Conservation (phyloP, 2,797 vertebrate genomes). For the Hoplostethus atlanticus region DNA sequence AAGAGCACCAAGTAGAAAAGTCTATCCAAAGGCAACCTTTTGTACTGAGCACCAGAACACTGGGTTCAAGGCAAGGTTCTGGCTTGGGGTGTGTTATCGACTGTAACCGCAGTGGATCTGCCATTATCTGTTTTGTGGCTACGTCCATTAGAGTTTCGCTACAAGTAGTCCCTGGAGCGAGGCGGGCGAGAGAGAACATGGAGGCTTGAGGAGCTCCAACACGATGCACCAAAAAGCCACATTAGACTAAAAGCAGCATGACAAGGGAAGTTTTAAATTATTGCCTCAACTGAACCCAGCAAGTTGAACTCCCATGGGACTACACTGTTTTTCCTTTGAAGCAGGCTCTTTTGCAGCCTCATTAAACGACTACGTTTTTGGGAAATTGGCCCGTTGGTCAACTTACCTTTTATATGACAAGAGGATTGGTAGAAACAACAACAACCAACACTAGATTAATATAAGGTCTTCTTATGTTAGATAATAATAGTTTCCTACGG, state of each 20-base stretch:
- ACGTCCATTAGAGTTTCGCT: slow-evolving; percentile 2
- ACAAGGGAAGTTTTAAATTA: slow-evolving; percentile 3
- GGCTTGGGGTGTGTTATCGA: slow-evolving; percentile 2
- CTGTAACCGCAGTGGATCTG: slow-evolving; percentile 10
- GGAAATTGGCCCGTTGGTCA: too few relatives aligned
- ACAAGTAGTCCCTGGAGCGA: not conserved
- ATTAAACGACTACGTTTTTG: not conserved
- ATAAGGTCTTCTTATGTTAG: too few relatives aligned
- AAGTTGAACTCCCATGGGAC: not conserved
- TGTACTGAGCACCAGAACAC: not conserved
- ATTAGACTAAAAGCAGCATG: slow-evolving; percentile 28
- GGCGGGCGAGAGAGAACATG: slow-evolving; percentile 1
- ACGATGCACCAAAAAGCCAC: slow-evolving; percentile 12
- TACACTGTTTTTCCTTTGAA: slow-evolving; percentile 22
- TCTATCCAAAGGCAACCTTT: slow-evolving; percentile 4
- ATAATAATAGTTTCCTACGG: too few relatives aligned
- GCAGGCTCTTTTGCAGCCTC: not conserved
- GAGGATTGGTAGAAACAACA: too few relatives aligned
- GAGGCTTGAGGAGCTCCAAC: slow-evolving; percentile 17
- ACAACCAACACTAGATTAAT: too few relatives aligned
- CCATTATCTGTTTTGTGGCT: not conserved
- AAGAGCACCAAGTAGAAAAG: slow-evolving; percentile 16
- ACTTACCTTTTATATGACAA: too few relatives aligned
- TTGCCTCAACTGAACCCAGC: not conserved
- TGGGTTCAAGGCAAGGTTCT: not conserved